phyloP scores from a whole-genome alignment of 2,113 vertebrate genomes.

The Calyptomena viridis region DNA sequence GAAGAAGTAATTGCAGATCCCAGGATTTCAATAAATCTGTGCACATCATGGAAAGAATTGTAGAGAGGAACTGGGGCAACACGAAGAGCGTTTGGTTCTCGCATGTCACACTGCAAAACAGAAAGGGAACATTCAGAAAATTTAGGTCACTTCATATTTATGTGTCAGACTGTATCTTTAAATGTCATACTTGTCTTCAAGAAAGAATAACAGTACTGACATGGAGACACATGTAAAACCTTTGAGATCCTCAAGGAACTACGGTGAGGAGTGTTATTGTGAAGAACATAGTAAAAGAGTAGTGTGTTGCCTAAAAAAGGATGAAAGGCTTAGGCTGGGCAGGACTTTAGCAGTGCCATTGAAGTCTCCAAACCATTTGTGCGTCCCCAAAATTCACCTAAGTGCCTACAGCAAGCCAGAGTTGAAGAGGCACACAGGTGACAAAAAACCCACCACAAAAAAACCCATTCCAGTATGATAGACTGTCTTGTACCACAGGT shows the following conservation, averaged over 20 bases:
- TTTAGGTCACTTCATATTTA: not conserved
- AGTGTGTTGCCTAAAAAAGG: not conserved
- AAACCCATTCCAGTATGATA: too few species aligned
- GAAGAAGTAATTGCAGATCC: constrained; percentile 71
- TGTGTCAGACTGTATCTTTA: not conserved
- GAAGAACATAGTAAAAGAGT: not conserved
- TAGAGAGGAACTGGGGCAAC: constrained; percentile 92
- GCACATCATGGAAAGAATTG: constrained; percentile 92
- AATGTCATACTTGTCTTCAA: not conserved
- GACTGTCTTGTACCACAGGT: not conserved
- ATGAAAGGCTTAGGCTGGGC: not conserved
- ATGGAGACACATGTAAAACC: not conserved
- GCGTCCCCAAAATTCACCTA: not conserved
- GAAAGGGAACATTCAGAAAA: not conserved
- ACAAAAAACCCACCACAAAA: not conserved
- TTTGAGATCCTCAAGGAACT: not conserved
- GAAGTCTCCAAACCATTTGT: not conserved
- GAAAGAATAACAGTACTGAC: not conserved
- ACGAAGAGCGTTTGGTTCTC: constrained; percentile 86
- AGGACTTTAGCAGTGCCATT: not conserved
- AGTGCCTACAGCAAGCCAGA: not conserved
- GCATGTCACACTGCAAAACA: constrained; percentile 86
- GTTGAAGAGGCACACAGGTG: not conserved
- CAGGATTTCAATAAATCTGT: constrained; percentile 82
- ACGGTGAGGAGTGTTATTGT: not conserved